Conservation (phyloP, 1,140 invertebrate genomes). For the Drosophila mojavensis region DNA sequence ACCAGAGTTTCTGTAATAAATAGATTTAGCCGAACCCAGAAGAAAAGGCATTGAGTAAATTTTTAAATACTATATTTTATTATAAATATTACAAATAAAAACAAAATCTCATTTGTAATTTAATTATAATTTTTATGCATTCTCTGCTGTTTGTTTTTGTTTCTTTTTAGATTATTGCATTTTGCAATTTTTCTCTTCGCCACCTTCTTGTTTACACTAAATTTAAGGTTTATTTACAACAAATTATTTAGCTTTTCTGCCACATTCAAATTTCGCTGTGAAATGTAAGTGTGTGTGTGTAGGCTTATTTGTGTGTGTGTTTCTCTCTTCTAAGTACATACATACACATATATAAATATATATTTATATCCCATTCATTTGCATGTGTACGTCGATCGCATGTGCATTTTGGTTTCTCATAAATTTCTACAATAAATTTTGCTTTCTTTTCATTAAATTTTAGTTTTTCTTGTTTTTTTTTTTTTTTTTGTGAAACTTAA, state of each 20-base stretch:
- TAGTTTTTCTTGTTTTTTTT: background rate
- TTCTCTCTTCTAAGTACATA: conserved; percentile 25
- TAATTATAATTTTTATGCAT: conserved; percentile 74
- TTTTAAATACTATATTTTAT: conserved; percentile 84
- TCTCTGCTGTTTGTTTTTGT: conserved; percentile 26
- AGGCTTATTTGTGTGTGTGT: conserved; percentile 1
- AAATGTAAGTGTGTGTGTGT: conserved; percentile 40
- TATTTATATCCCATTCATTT: conserved; percentile 44
- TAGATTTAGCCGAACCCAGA: background rate
- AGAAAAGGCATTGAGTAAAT: conserved; percentile 38
- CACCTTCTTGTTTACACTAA: conserved; percentile 71
- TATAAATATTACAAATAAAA: conserved; percentile 84
- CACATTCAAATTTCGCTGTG: conserved; percentile 59
- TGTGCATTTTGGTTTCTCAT: conserved; percentile 52
- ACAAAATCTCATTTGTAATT: conserved; percentile 84
- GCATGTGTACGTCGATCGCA: background rate
- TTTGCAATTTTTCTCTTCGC: conserved; percentile 42
- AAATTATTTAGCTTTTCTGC: conserved; percentile 70
- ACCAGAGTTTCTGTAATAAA: background rate
- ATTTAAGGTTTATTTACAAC: conserved; percentile 83
- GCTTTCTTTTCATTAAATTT: conserved; percentile 2
- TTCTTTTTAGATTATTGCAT: conserved; percentile 39
- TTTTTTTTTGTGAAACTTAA: conserved; percentile 56
- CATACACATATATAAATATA: conserved; percentile 20
- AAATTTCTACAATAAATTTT: conserved; percentile 55